Evolutionary conservation across 2,113 vertebrate species (phyloP).

Genomic region (Ceyx melanurus): DNA sequence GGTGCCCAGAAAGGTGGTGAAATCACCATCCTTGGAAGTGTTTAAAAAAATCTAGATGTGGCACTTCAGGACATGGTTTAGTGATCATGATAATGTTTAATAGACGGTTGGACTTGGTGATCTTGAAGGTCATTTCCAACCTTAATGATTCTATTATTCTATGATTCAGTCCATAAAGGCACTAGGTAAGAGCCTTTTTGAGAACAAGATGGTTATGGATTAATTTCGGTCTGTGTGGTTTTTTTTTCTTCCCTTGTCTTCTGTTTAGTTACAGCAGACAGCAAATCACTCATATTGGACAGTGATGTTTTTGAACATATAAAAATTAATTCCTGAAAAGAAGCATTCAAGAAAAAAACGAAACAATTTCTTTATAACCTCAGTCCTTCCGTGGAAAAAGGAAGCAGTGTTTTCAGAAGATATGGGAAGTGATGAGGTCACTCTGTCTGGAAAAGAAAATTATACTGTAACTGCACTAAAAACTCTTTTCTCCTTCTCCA

Average conservation of each 20-base stretch:
- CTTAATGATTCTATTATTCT: too few relatives aligned
- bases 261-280: not conserved
- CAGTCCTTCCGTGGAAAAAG: not conserved
- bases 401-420: not conserved
- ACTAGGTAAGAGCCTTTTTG: not conserved
- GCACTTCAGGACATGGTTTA: too few relatives aligned
- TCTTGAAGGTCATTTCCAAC: too few relatives aligned
- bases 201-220: not conserved
- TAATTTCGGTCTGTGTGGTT: not conserved
- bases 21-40: too few relatives aligned
- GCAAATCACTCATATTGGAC: not conserved
- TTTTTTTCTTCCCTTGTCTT: not conserved
- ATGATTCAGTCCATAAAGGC: not conserved
- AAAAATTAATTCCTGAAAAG: not conserved
- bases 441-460: not conserved
- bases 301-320: not conserved
- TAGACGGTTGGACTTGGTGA: too few relatives aligned
- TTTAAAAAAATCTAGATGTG: too few relatives aligned
- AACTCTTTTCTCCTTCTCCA: not conserved
- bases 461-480: not conserved
- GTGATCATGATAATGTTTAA: too few relatives aligned
- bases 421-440: not conserved
- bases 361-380: not conserved
- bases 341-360: not conserved
- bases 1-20: too few relatives aligned